A percentile compares a stretch with the other conserved stretches of the same genome.
phyloP scores from a whole-genome alignment of 1,140 invertebrate genomes.

The Rhagoletis pomonella region DNA sequence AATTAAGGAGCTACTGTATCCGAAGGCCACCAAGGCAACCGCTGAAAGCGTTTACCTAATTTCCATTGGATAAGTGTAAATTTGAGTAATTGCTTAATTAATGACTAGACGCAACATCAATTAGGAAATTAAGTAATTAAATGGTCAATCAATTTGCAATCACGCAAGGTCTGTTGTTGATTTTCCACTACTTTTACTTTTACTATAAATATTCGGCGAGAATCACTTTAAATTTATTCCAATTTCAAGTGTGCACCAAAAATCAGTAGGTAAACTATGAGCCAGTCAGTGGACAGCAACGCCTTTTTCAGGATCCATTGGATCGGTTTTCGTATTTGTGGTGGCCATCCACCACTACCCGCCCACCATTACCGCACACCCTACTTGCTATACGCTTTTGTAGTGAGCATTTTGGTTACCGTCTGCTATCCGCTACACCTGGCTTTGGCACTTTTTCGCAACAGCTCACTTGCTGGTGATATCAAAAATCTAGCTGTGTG shows the following conservation, averaged over 20 bases:
- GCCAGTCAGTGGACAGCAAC: not conserved
- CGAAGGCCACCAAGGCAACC: too few species aligned
- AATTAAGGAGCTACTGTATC: too few species aligned
- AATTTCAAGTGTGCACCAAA: not conserved
- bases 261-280: not conserved
- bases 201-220: not conserved
- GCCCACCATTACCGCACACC: not conserved
- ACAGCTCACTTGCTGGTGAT: constrained; percentile 60
- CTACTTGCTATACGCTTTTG: constrained; percentile 20
- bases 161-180: not conserved
- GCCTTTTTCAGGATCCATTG: constrained; percentile 41
- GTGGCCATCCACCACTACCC: not conserved
- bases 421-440: constrained; percentile 64
- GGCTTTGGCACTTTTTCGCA: constrained; percentile 60
- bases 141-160: not conserved
- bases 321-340: constrained; percentile 30
- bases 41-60: too few species aligned
- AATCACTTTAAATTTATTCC: not conserved
- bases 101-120: not conserved
- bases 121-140: constrained; percentile 33
- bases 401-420: constrained; percentile 60
- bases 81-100: too few species aligned
- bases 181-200: not conserved
- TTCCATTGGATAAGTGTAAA: too few species aligned
- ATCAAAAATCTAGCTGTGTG: constrained; percentile 63